These are phyloP conservation scores for Leistus spinibarbis DNA, from an alignment of 2,888 invertebrate genomes.

Conservation along the genomic window DNA sequence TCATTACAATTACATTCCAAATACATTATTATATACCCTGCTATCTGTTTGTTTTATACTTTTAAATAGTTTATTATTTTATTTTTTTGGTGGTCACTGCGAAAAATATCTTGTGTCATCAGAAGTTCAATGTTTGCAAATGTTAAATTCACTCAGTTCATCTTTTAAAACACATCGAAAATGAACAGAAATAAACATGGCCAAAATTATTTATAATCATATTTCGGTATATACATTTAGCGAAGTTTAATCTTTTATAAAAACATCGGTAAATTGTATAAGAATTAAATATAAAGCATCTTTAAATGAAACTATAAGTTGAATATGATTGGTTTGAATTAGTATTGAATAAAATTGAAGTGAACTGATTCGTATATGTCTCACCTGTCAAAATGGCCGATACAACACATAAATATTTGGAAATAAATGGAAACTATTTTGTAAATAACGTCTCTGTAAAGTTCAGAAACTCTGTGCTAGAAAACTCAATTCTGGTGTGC, in stretches of 20 bases:
- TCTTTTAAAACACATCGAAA: slow-evolving; percentile 12
- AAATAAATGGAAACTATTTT: slow-evolving; percentile 32
- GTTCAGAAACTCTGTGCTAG: slow-evolving; percentile 34
- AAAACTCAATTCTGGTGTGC: slow-evolving; percentile 30
- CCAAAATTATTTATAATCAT: background rate
- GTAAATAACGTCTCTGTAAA: slow-evolving; percentile 33
- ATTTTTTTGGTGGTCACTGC: slow-evolving; percentile 36
- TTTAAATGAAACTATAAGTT: background rate
- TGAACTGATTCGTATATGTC: slow-evolving; percentile 30
- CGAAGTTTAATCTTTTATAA: too few relatives aligned
- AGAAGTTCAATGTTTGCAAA: slow-evolving; percentile 34
- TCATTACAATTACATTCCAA: slow-evolving; percentile 36
- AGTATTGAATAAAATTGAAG: background rate
- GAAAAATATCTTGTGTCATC: slow-evolving; percentile 39
- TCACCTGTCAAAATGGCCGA: slow-evolving; percentile 36
- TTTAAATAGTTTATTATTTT: slow-evolving; percentile 13
- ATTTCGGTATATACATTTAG: too few relatives aligned
- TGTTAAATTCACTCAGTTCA: slow-evolving; percentile 17
- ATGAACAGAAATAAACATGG: background rate
- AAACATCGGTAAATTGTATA: too few relatives aligned
- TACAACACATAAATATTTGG: slow-evolving; percentile 34
- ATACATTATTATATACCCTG: slow-evolving; percentile 37
- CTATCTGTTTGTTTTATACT: slow-evolving; percentile 13
- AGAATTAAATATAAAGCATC: too few relatives aligned
- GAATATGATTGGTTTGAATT: slow-evolving; percentile 15